Evolutionary conservation across 2,797 vertebrate species (phyloP), one percentile per base, ranked within the genome.

Genomic region (Tragelaphus eurycerus): DNA sequence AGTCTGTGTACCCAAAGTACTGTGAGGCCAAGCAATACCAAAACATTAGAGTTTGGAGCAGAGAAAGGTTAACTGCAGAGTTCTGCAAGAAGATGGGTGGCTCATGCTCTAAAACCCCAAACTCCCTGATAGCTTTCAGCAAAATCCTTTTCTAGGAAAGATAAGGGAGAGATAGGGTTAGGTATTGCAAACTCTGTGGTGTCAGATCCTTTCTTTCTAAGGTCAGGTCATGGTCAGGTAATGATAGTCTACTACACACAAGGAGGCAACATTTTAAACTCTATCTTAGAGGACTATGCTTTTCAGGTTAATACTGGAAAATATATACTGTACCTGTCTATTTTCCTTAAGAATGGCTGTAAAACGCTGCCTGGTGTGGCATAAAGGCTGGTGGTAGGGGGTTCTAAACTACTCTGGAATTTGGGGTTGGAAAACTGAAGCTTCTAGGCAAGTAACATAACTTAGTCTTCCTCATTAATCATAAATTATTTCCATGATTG

Each of bases 351-450:
- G 16, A 97, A 83, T 48, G 34, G 10, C 38, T 86, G 7, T 6
- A 95, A 57, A 96, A 50, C 21, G 0, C 92, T 86, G 14, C 10
- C 15, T 93, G 7, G 10, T 64, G 0, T 82, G 25, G 43, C 12
- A 43, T 78, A 82, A 50, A 4, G 4, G 1, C 12, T 94, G 21
- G 29, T 10, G 14, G 11, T 8, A 78, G 11, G 6, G 1, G 1
- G 0, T 34, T 95, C 38, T 52, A 89, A 91, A 81, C 15, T 93
- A 46, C 4, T 29, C 11, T 55, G 12, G 50, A 87, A 6, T 9
- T 97, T 93, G 31, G 27, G 13, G 23, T 78, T 67, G 10, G 84
- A 91, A 96, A 89, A 89, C 82, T 89, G 79, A 96, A 83, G 23
- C 38, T 79, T 83, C 21, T 9, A 55, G 9, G 8, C 8, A 95